Conservation (phyloP, 1,140 invertebrate species). For the Chymomyza costata region DNA sequence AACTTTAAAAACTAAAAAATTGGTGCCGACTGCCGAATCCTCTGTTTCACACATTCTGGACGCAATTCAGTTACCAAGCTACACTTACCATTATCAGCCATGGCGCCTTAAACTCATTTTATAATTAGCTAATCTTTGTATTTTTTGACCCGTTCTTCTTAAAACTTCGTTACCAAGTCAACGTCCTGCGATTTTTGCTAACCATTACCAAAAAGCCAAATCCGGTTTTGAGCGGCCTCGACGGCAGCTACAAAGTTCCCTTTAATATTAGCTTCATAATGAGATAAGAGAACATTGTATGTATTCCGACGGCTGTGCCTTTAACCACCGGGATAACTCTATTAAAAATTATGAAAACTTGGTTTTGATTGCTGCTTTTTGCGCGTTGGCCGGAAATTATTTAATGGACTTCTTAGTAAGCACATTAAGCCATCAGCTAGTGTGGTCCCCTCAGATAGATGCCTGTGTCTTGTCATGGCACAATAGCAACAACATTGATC, state of each 20-base stretch:
- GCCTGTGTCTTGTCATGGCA: too few relatives aligned
- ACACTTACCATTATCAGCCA: too few relatives aligned
- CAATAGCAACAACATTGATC: too few relatives aligned
- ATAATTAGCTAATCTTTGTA: slow-evolving; percentile 43
- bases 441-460: too few relatives aligned
- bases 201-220: slow-evolving; percentile 29
- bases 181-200: slow-evolving; percentile 31
- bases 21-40: too few relatives aligned
- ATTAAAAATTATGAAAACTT: slow-evolving; percentile 33
- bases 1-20: too few relatives aligned
- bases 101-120: slow-evolving; percentile 34
- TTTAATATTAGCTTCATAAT: slow-evolving; percentile 43
- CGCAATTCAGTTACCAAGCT: too few relatives aligned
- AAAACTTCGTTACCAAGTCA: slow-evolving; percentile 30
- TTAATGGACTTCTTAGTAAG: slow-evolving; percentile 35
- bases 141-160: slow-evolving; percentile 3
- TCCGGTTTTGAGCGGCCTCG: slow-evolving; percentile 24
- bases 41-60: too few relatives aligned
- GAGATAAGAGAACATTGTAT: slow-evolving; percentile 57
- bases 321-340: slow-evolving; percentile 52
- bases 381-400: slow-evolving; percentile 21
- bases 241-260: slow-evolving; percentile 32
- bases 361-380: too few relatives aligned
- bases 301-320: too few relatives aligned
- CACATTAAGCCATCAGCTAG: slow-evolving; percentile 15